These are phyloP conservation scores for Nasonia longicornis DNA, from an alignment of 1,140 invertebrate species.

Conservation along the genomic window DNA sequence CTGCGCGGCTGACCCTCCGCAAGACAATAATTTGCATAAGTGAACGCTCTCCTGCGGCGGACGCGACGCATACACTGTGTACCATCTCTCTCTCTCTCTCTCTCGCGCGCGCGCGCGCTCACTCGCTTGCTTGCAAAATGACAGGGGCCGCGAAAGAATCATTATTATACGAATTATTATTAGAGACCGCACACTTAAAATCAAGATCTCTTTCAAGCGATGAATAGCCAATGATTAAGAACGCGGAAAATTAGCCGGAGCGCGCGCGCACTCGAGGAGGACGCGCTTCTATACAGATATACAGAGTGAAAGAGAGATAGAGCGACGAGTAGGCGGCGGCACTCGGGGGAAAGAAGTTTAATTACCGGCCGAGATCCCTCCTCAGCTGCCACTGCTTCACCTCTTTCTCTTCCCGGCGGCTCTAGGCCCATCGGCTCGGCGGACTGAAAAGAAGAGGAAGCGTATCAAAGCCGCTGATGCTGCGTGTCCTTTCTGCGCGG, in stretches of 20 bases:
- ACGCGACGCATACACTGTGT: conserved; percentile 28
- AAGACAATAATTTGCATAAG: conserved; percentile 63
- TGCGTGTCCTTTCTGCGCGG: conserved; percentile 15
- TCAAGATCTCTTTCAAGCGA: conserved; percentile 68
- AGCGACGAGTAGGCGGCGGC: background rate
- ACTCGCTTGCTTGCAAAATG: conserved; percentile 53
- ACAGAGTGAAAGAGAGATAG: background rate
- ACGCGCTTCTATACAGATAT: background rate
- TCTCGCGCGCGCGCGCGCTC: background rate
- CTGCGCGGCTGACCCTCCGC: conserved; percentile 18
- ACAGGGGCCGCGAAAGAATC: conserved; percentile 59
- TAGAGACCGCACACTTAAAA: conserved; percentile 66
- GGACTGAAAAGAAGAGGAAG: conserved; percentile 34
- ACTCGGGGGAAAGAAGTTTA: conserved; percentile 36
- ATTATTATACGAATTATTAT: conserved; percentile 66
- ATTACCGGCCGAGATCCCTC: conserved; percentile 31
- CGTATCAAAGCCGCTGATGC: conserved; percentile 26
- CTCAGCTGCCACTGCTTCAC: background rate
- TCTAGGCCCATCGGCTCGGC: conserved; percentile 2
- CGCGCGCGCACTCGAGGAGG: conserved; percentile 7
- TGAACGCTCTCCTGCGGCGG: conserved; percentile 54
- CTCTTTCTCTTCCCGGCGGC: background rate
- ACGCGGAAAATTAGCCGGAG: conserved; percentile 61
- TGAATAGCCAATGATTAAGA: conserved; percentile 69
- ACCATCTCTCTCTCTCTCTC: background rate